Base-by-base conservation (phyloP, 92 coral and sea anemone species). In the Chrysogorgia sp. region DNA sequence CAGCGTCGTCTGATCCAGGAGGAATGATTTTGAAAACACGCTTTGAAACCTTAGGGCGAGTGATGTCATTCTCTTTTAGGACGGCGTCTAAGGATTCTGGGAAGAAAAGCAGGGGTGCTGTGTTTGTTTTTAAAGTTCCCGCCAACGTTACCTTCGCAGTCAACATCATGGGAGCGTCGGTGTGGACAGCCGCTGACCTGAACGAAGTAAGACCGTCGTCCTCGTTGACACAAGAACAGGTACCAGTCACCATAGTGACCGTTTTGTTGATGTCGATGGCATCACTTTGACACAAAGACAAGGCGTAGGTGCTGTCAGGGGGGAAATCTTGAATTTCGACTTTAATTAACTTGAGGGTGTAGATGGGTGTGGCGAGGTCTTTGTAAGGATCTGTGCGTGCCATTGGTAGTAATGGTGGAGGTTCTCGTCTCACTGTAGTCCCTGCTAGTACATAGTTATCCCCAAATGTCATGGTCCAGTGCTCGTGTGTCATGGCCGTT, bases 401-500 rank as follows among this genome's bases (percentile, higher is more conserved):
- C 29, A 50, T 30, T 10, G 5, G 7, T 21, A 50, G 48, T 28
- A 32, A 59, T 71, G 29, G 77, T 31, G 79, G 79, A 26, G 79
- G 79, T 23, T 72, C 79, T 53, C 79, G 28, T 21, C 64, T 40
- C 49, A 56, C 22, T 40, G 79, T 23, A 17, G 79, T 72, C 25
- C 79, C 79, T 55, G 59, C 26, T 1, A 72, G 65, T 21, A 56
- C 65, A 55, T 53, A 72, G 79, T 25, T 56, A 53, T 72, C 79
- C 49, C 65, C 65, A 72, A 30, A 72, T 40, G 65, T 35, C 79
- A 34, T 56, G 7, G 55, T 14, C 79, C 87, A 86, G 7, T 79
- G 80, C 6, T 96, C 99, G 19, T 90, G 88, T 53, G 99, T 93
- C 24, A 96, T 81, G 10, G 85, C 84, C 26, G 83, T 86, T 14